Evolutionary conservation across 2,888 invertebrate genomes (phyloP).

Genomic region (Leptopterna dolabrata): DNA sequence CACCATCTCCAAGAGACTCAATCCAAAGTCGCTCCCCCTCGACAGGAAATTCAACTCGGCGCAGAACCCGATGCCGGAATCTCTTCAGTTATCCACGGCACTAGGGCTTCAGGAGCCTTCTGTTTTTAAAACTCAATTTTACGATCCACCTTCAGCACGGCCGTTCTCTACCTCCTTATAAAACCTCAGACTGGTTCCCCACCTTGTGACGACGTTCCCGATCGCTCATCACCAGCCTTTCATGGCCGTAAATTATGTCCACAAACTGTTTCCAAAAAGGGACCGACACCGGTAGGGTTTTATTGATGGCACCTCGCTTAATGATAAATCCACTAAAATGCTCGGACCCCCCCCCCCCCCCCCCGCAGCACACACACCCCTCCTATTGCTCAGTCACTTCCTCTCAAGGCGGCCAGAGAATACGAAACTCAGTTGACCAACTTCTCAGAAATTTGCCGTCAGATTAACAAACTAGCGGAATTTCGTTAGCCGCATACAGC

Average conservation of each 20-base stretch:
- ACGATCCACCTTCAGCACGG: not conserved
- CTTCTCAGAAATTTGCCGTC: not conserved
- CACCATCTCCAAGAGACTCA: not conserved
- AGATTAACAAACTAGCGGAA: not conserved
- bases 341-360: not conserved
- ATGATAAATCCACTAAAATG: constrained; percentile 32
- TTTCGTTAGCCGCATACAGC: too few species aligned
- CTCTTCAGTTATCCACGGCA: not conserved
- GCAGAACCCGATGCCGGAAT: not conserved
- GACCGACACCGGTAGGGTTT: constrained; percentile 24
- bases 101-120: not conserved
- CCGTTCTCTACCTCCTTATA: constrained; percentile 22
- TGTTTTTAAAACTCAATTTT: constrained; percentile 41
- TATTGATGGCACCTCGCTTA: constrained; percentile 27
- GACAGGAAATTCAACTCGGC: not conserved
- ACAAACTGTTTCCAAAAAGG: constrained; percentile 33
- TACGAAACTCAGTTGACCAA: not conserved
- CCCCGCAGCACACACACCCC: too few species aligned
- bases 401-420: not conserved
- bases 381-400: not conserved
- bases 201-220: constrained; percentile 32
- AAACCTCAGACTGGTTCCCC: not conserved
- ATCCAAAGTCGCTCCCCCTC: not conserved
- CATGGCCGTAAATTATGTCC: constrained; percentile 25
- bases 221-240: constrained; percentile 30